A percentile compares a stretch with the other conserved stretches of the same genome.
Conservation (phyloP, 2,888 invertebrate genomes). For the Cetonia aurata region DNA sequence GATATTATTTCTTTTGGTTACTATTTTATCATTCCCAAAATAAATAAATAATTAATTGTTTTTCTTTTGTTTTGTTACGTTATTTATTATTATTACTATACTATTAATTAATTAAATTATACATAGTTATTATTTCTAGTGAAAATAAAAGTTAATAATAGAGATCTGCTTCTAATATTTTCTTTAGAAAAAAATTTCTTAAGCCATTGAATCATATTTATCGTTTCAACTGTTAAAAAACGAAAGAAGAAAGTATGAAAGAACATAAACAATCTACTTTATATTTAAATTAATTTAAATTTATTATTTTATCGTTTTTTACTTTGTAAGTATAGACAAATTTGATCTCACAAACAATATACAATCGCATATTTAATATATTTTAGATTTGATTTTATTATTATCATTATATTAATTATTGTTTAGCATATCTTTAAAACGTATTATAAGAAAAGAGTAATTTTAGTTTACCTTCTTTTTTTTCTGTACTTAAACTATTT, state of each 20-base stretch:
- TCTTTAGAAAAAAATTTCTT: too few species aligned
- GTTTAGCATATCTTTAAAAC: not conserved
- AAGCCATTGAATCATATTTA: too few species aligned
- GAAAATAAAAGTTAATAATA: too few species aligned
- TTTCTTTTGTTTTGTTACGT: conserved; percentile 29
- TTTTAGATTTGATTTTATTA: not conserved
- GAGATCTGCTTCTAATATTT: too few species aligned
- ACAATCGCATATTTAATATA: not conserved
- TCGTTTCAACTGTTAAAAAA: too few species aligned
- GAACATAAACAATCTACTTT: not conserved
- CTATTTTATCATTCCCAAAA: conserved; percentile 36
- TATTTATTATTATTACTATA: conserved; percentile 28
- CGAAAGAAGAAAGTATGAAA: too few species aligned
- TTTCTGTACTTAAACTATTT: conserved; percentile 8
- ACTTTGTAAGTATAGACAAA: conserved; percentile 26
- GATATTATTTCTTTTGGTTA: conserved; percentile 21
- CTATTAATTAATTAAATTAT: not conserved
- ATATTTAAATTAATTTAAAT: not conserved
- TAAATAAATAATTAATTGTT: conserved; percentile 21
- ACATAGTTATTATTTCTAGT: conserved; percentile 4
- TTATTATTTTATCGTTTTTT: conserved; percentile 12
- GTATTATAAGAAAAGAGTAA: too few species aligned
- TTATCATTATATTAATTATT: conserved; percentile 4
- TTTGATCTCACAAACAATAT: conserved; percentile 33
- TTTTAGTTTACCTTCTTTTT: not conserved